phyloP scores from a whole-genome alignment of 2,113 vertebrate genomes.

The Eulemur rufifrons region DNA sequence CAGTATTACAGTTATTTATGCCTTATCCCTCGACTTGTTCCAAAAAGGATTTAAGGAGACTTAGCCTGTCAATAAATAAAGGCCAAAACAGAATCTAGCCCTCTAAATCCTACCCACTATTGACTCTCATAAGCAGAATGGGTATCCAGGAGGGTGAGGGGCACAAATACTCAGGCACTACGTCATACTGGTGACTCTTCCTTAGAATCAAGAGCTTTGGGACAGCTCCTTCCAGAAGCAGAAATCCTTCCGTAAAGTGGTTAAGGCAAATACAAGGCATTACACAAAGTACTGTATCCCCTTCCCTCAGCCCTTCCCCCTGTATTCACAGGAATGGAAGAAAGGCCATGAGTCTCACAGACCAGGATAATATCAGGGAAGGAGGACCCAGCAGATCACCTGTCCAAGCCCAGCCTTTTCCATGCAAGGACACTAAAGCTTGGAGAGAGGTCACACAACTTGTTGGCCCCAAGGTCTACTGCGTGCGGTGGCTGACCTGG shows the following conservation, averaged over 20 bases:
- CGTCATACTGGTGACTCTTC: neutral
- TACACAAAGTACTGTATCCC: accelerated
- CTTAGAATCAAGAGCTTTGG: neutral
- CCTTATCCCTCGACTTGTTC: slow-evolving; percentile 47
- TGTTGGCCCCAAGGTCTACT: neutral
- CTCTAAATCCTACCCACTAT: slow-evolving; percentile 22
- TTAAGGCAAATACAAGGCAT: neutral
- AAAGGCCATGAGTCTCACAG: neutral
- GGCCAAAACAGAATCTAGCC: slow-evolving; percentile 18
- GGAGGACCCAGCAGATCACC: neutral
- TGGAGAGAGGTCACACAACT: neutral
- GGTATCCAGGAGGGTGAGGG: neutral
- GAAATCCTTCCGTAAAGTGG: neutral
- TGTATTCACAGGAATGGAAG: neutral
- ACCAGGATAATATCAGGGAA: neutral
- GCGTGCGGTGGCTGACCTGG: accelerated
- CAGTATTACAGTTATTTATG: slow-evolving; percentile 1
- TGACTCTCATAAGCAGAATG: slow-evolving; percentile 27
- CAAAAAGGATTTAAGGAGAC: slow-evolving; percentile 64
- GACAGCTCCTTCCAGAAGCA: neutral
- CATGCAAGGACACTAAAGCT: neutral
- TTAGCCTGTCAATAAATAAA: slow-evolving; percentile 58
- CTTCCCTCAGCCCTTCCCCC: no score
- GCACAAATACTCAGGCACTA: neutral
- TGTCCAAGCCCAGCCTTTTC: neutral